Conservation (phyloP, 2,888 invertebrate species). For the Hypsopygia costalis region DNA sequence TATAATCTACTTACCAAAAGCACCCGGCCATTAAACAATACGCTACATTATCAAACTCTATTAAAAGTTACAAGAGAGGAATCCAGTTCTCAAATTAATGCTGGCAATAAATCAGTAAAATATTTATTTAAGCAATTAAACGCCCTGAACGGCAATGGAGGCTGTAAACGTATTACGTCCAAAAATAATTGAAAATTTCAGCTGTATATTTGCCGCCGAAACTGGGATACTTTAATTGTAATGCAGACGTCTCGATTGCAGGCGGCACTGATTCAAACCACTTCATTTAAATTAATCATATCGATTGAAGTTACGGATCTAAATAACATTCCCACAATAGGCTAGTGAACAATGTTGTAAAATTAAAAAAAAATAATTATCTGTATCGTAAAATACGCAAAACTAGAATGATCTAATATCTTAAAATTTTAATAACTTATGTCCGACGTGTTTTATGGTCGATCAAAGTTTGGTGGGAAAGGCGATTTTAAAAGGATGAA, state of each 20-base stretch:
- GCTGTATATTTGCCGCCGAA: conserved; percentile 23
- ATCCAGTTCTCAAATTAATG: conserved; percentile 13
- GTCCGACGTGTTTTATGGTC: too few relatives aligned
- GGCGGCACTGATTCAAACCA: conserved; percentile 1
- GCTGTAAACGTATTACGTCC: conserved; percentile 33
- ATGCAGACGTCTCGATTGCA: conserved; percentile 3
- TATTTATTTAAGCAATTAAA: conserved; percentile 53
- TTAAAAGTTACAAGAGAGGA: conserved; percentile 12
- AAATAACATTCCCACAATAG: too few relatives aligned
- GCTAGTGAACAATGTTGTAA: too few relatives aligned
- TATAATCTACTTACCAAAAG: background rate
- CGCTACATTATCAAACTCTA: conserved; percentile 12
- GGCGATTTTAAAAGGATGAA: too few relatives aligned
- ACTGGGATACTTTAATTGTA: conserved; percentile 12
- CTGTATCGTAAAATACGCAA: too few relatives aligned
- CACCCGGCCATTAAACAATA: conserved; percentile 7
- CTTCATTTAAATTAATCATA: conserved; percentile 2
- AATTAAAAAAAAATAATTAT: too few relatives aligned
- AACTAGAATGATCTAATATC: too few relatives aligned
- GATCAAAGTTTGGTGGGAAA: too few relatives aligned
- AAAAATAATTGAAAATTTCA: conserved; percentile 44
- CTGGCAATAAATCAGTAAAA: conserved; percentile 36
- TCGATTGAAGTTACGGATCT: too few relatives aligned
- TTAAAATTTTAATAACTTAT: too few relatives aligned
- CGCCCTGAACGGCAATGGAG: conserved; percentile 37